Conservation (phyloP, 37 sponge, comb jelly and placozoan genomes). For the Ianthella basta region DNA sequence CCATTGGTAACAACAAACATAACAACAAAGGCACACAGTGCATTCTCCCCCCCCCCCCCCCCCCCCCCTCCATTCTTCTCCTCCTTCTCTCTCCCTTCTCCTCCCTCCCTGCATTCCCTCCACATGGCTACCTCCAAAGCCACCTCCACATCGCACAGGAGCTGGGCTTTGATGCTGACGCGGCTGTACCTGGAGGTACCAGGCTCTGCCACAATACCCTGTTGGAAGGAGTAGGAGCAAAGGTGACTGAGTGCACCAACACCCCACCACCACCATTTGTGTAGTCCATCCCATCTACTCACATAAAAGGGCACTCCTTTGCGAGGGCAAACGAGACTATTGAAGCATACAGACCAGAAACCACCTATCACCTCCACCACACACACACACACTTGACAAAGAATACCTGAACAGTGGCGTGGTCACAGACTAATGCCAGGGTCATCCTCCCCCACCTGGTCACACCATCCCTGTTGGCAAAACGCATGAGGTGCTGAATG, state of each 20-base stretch:
- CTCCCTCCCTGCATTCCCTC: background rate
- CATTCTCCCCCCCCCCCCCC: background rate
- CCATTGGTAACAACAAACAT: background rate
- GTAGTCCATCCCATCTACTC: too few species aligned
- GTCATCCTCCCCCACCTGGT: constrained; percentile 24
- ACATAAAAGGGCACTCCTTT: too few species aligned
- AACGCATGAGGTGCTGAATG: background rate
- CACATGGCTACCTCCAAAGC: background rate
- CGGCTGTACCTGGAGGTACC: constrained; percentile 20
- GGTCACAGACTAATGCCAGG: constrained; percentile 23
- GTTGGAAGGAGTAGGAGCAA: background rate
- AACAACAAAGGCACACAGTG: background rate
- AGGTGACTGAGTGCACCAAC: background rate
- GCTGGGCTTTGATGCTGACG: constrained; percentile 16
- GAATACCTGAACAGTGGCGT: constrained; percentile 2
- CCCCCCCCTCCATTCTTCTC: background rate
- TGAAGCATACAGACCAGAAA: too few species aligned
- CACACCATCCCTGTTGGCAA: background rate
- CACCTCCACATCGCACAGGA: constrained; percentile 30
- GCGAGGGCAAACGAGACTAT: too few species aligned
- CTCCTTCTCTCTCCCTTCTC: background rate
- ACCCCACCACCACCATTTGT: background rate
- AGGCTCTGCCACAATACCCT: constrained; percentile 23
- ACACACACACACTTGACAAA: too few species aligned
- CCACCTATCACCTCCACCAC: too few species aligned